phyloP scores from a whole-genome alignment of 2,113 vertebrate genomes.

The Eupsittula cactorum region DNA sequence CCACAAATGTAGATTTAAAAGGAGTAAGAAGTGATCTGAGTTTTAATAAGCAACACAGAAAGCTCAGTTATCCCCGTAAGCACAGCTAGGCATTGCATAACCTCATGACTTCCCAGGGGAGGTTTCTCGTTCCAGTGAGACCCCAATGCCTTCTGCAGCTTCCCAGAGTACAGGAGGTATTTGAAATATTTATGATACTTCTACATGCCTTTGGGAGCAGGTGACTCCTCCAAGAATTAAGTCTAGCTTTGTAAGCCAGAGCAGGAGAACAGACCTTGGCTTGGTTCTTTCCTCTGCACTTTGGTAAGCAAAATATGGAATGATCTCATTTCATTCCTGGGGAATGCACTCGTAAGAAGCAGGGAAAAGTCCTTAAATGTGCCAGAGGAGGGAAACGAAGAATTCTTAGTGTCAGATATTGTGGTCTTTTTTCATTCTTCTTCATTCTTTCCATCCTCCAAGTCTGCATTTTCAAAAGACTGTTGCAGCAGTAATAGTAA shows the following conservation, averaged over 20 bases:
- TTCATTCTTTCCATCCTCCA: not conserved
- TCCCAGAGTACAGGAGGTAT: not conserved
- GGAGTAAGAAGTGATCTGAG: slow-evolving; percentile 7
- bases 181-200: slow-evolving; percentile 45
- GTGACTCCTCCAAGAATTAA: slow-evolving; percentile 14
- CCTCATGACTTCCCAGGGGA: not conserved
- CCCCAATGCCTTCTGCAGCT: not conserved
- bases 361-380: not conserved
- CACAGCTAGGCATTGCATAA: not conserved
- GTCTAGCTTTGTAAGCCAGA: not conserved
- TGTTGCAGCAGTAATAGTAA: not conserved
- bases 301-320: slow-evolving; percentile 21
- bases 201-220: not conserved
- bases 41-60: slow-evolving; percentile 42
- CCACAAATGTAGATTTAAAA: slow-evolving; percentile 23
- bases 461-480: not conserved
- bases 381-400: not conserved
- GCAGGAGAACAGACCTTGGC: not conserved
- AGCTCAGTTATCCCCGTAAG: not conserved
- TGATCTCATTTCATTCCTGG: slow-evolving; percentile 18
- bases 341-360: not conserved
- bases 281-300: slow-evolving; percentile 7
- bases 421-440: not conserved
- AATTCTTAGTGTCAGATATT: not conserved
- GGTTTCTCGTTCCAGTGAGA: slow-evolving; percentile 5